Evolutionary conservation across 2,113 vertebrate genomes (phyloP).

Genomic region (Riparia riparia): DNA sequence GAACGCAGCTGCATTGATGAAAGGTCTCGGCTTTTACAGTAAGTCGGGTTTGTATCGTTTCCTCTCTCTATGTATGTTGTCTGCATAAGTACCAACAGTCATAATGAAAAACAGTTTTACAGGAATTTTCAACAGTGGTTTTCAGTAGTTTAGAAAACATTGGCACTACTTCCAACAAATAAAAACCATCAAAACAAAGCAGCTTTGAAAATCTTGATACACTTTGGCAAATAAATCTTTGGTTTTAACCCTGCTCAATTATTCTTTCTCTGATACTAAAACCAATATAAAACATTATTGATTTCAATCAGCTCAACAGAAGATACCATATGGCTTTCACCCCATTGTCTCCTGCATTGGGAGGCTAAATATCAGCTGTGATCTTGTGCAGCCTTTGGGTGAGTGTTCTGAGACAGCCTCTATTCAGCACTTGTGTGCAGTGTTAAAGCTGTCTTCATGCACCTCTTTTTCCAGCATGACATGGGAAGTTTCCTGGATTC

Average conservation of each 20-base stretch:
- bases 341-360: accelerated
- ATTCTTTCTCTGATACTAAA: not conserved
- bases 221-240: not conserved
- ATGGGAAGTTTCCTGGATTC: not conserved
- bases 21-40: slow-evolving; percentile 5
- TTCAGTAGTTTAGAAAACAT: slow-evolving; percentile 11
- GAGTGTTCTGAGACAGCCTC: not conserved
- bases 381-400: not conserved
- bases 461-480: not conserved
- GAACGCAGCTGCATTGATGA: not conserved
- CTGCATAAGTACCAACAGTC: slow-evolving; percentile 6
- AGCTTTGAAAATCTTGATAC: not conserved
- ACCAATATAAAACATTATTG: not conserved
- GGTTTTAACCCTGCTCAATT: not conserved
- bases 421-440: accelerated
- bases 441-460: not conserved
- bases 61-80: not conserved
- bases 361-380: accelerated
- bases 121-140: not conserved
- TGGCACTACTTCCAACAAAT: not conserved
- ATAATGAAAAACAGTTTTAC: slow-evolving; percentile 9
- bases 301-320: not conserved
- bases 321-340: not conserved
- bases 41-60: not conserved
- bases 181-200: not conserved